These are phyloP conservation scores for Sapayoa aenigma DNA, from an alignment of 2,113 vertebrate genomes.

Conservation along the genomic window DNA sequence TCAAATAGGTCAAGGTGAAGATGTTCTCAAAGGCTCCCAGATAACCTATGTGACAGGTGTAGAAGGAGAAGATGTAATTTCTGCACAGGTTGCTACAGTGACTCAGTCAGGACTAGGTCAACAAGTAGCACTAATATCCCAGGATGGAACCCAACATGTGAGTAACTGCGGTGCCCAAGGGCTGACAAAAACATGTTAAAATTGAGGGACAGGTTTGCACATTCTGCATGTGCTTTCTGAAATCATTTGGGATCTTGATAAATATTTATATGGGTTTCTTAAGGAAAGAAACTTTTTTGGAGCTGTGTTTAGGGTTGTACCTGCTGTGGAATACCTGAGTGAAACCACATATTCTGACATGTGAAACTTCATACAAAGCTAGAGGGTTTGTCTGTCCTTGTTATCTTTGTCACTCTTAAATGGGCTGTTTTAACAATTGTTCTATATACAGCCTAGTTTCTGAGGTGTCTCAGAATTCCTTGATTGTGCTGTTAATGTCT, in stretches of 20 bases:
- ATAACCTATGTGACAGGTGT: conserved; percentile 87
- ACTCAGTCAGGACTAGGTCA: conserved; percentile 84
- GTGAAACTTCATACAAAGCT: not conserved
- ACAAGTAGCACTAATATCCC: conserved; percentile 95
- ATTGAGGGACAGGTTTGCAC: not conserved
- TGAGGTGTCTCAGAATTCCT: not conserved
- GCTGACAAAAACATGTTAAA: not conserved
- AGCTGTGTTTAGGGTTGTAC: not conserved
- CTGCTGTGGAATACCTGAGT: not conserved
- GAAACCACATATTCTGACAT: not conserved
- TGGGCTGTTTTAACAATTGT: not conserved
- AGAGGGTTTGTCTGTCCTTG: not conserved
- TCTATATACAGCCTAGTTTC: not conserved
- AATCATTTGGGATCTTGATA: not conserved
- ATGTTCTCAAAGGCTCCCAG: conserved; percentile 81
- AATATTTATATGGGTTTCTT: not conserved
- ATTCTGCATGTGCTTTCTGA: not conserved
- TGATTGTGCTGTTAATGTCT: not conserved
- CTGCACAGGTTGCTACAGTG: conserved; percentile 86
- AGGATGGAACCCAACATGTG: conserved; percentile 95
- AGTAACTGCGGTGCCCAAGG: conserved; percentile 41
- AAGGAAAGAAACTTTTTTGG: not conserved
- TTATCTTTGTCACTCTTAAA: not conserved
- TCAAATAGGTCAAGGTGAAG: conserved; percentile 86
- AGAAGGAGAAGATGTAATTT: conserved; percentile 87